Percentiles rank a stretch among this genome's conserved stretches.
Conservation (phyloP, 2,113 vertebrate species). For the Xerus inauris region DNA sequence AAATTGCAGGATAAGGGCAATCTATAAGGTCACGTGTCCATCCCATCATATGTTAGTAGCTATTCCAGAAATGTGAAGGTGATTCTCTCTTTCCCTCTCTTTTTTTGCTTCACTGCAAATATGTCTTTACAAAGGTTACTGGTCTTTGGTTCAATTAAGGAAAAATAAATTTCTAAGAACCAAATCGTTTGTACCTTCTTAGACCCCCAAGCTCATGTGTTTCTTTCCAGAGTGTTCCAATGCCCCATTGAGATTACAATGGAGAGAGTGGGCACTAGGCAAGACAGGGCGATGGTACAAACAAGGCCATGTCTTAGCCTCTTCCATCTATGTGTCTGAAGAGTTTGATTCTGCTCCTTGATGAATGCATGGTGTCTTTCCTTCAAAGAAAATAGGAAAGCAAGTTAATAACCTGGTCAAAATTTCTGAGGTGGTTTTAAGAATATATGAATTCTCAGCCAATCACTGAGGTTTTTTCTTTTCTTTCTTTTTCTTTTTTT, state of each 20-base stretch:
- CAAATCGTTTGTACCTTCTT: background rate
- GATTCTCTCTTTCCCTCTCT: too few relatives aligned
- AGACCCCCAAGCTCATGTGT: background rate
- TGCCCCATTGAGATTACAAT: background rate
- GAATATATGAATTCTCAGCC: background rate
- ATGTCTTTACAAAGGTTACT: background rate
- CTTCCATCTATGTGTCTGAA: background rate
- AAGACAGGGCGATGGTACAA: background rate
- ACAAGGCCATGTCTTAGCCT: background rate
- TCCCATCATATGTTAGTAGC: background rate
- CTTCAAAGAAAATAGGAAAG: slow-evolving; percentile 11
- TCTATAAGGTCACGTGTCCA: background rate
- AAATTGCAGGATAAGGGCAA: background rate
- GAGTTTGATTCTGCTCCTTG: slow-evolving; percentile 19
- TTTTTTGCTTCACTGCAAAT: background rate
- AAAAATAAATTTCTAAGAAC: background rate
- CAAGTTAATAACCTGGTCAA: background rate
- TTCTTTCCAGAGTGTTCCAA: slow-evolving; percentile 1
- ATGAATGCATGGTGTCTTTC: background rate
- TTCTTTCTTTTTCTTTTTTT: background rate
- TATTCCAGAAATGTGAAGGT: background rate
- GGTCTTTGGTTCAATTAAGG: background rate
- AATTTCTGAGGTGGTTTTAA: slow-evolving; percentile 5
- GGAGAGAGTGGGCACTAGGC: background rate
- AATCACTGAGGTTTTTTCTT: background rate